Evolutionary conservation across 2,888 invertebrate genomes (phyloP).

Genomic region (Heteromurus nitidus): DNA sequence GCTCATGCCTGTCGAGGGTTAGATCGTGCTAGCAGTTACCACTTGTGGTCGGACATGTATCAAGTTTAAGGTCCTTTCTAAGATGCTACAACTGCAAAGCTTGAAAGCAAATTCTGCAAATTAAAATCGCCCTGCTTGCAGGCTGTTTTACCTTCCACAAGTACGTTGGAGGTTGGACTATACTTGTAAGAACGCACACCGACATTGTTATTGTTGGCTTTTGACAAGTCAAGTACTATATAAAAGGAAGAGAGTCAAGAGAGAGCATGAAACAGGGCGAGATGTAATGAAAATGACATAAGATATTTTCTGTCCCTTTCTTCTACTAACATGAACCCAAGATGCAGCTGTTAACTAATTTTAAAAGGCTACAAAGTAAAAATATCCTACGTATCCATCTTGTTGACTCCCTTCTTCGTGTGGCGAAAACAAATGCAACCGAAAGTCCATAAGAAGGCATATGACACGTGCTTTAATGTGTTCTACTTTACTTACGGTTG

Average conservation of each 20-base stretch:
- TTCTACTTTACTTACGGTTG: background rate
- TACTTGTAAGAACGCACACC: no score
- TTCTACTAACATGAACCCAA: background rate
- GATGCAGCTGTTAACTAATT: slow-evolving; percentile 8
- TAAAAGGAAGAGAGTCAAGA: no score
- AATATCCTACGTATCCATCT: background rate
- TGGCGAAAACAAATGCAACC: background rate
- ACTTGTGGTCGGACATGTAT: background rate
- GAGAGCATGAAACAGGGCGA: background rate
- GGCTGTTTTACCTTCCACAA: no score
- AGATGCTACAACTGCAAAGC: slow-evolving; percentile 9
- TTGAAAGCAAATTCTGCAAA: no score
- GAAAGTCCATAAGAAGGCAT: no score
- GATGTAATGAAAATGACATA: background rate
- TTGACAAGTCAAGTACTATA: no score
- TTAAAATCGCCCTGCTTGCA: no score
- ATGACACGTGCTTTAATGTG: background rate
- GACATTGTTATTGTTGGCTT: background rate
- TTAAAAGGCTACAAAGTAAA: background rate
- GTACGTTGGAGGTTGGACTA: background rate
- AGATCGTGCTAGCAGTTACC: background rate
- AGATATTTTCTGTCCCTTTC: slow-evolving; percentile 11
- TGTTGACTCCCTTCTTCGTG: background rate
- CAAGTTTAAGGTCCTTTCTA: slow-evolving; percentile 42
- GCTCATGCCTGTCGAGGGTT: no score